These are phyloP conservation scores for Aspidoscelis tigris DNA, from an alignment of 2,113 vertebrate genomes.

Conservation along the genomic window DNA sequence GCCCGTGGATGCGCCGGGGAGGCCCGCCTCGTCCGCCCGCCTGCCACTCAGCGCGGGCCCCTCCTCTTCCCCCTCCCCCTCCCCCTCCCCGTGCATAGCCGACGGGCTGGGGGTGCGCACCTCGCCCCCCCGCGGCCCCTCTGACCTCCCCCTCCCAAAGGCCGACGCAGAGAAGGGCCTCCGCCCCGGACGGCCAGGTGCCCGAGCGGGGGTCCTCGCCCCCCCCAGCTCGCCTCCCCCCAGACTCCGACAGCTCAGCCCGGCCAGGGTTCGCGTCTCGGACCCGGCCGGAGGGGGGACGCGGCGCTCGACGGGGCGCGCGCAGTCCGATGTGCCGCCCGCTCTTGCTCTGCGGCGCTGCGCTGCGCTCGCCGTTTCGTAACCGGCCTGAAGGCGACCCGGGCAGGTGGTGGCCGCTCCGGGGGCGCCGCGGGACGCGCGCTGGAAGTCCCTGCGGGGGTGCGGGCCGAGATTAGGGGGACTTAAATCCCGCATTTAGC, in stretches of 20 bases:
- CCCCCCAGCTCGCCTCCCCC: no score
- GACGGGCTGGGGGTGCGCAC: background rate
- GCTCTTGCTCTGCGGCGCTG: no score
- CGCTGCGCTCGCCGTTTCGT: background rate
- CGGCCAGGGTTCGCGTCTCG: background rate
- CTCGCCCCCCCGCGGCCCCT: no score
- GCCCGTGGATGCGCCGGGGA: background rate
- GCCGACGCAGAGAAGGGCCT: no score
- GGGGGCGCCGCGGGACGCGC: background rate
- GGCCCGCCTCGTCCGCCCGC: background rate
- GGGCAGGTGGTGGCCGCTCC: no score
- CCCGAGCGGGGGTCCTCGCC: background rate
- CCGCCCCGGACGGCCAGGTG: no score
- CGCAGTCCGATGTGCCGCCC: no score
- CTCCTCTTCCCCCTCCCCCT: no score
- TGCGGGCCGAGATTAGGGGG: background rate
- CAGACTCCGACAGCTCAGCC: background rate
- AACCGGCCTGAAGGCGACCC: background rate
- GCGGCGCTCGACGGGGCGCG: no score
- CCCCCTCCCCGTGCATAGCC: background rate
- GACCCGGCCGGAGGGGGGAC: no score
- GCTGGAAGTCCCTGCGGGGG: no score
- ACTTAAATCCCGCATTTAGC: constrained; percentile 9
- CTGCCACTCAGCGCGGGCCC: background rate
- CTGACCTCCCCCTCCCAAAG: no score